Percentiles rank a stretch among this genome's conserved stretches.
These are phyloP conservation scores for Phataginus tricuspis DNA, from an alignment of 2,797 vertebrate species.

Conservation along the genomic window DNA sequence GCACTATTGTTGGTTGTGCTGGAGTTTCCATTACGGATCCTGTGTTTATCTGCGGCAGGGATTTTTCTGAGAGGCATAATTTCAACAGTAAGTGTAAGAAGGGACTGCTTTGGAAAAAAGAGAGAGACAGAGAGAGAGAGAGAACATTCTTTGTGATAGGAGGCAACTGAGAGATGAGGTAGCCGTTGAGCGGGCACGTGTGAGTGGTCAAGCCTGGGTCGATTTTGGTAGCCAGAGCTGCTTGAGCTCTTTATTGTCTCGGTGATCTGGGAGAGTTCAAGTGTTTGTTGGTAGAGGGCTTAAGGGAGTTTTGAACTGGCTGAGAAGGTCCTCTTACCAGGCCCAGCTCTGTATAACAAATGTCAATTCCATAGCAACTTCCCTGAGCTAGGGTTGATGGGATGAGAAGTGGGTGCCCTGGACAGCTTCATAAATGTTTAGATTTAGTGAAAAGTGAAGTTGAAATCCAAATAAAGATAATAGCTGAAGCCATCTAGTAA, in stretches of 20 bases:
- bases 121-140: too few species aligned
- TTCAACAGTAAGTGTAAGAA: not conserved
- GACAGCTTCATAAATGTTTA: not conserved
- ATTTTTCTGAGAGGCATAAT: conserved; percentile 32
- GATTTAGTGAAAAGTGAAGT: conserved; percentile 34
- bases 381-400: not conserved
- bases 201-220: not conserved
- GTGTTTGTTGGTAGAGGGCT: not conserved
- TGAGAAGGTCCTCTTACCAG: not conserved
- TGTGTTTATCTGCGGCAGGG: conserved; percentile 9
- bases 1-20: conserved; percentile 45
- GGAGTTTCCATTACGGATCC: conserved; percentile 50
- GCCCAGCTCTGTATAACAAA: conserved; percentile 21
- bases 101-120: not conserved
- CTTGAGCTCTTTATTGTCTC: not conserved
- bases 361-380: not conserved
- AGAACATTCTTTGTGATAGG: not conserved
- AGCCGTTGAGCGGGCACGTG: not conserved
- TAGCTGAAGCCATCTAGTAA: not conserved
- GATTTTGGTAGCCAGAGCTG: not conserved
- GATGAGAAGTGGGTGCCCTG: not conserved
- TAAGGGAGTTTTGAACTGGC: not conserved
- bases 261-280: not conserved
- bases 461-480: conserved; percentile 1
- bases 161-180: not conserved